Percentiles rank a stretch among this genome's conserved stretches.
Conservation (phyloP, 2,113 vertebrate genomes). For the Callospermophilus lateralis region DNA sequence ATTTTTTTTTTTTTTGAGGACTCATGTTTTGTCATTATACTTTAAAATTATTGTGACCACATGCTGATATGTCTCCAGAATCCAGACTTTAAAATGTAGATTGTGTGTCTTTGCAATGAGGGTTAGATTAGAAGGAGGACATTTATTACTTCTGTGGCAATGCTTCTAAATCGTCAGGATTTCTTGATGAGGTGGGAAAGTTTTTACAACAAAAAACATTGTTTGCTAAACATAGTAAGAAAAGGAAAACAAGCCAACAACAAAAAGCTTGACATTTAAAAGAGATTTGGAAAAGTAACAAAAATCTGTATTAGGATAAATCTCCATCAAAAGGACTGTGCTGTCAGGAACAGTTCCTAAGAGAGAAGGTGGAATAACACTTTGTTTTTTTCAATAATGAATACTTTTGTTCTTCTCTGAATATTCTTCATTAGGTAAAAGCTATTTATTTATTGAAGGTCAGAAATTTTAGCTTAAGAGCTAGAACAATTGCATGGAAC, state of each 20-base stretch:
- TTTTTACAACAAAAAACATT: not conserved
- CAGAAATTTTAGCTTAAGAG: conserved; percentile 67
- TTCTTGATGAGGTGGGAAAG: not conserved
- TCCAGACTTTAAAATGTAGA: not conserved
- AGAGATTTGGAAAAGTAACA: conserved; percentile 55
- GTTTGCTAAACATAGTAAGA: not conserved
- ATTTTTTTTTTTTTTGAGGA: not conserved
- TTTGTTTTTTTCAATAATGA: conserved; percentile 38
- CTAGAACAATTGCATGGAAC: conserved; percentile 31
- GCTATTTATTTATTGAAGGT: conserved; percentile 74
- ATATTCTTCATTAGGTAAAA: conserved; percentile 61
- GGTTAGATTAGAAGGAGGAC: not conserved
- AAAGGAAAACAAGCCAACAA: not conserved
- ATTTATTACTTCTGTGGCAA: not conserved
- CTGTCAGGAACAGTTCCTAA: conserved; percentile 20
- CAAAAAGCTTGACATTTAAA: conserved; percentile 77
- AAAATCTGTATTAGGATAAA: conserved; percentile 68
- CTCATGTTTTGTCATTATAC: not conserved
- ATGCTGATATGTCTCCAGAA: not conserved
- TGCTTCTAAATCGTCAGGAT: not conserved
- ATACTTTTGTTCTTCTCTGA: conserved; percentile 61
- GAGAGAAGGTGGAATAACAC: conserved; percentile 56
- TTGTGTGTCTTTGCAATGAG: not conserved
- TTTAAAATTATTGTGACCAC: not conserved
- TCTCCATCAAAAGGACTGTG: conserved; percentile 55